phyloP scores from a whole-genome alignment of 2,888 invertebrate species.

The Melanotus villosus region DNA sequence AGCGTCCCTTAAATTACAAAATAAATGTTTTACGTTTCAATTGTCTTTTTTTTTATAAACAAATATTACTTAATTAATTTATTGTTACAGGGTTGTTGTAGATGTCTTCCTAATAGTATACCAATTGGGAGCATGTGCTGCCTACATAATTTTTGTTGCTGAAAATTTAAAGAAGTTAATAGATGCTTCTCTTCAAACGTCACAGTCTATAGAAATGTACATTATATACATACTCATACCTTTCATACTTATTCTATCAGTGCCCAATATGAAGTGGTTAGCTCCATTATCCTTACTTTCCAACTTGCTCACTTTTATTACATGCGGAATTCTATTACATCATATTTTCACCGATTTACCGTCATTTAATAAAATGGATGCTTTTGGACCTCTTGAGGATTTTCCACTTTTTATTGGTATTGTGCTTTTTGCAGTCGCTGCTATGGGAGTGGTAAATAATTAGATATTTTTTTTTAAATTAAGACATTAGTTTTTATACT shows the following conservation, averaged over 20 bases:
- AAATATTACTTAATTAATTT: neutral
- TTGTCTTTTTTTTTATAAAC: too few relatives aligned
- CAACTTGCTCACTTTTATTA: conserved; percentile 85
- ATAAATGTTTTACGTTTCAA: too few relatives aligned
- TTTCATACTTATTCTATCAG: conserved; percentile 85
- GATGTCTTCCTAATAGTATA: conserved; percentile 86
- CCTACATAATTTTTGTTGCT: conserved; percentile 84
- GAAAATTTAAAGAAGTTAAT: neutral
- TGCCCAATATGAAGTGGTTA: conserved; percentile 86
- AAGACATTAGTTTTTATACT: too few relatives aligned
- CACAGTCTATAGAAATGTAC: neutral
- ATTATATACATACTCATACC: conserved; percentile 68
- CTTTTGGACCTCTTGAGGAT: conserved; percentile 61
- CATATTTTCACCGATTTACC: conserved; percentile 84
- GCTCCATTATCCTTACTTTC: conserved; percentile 93
- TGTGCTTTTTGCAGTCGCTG: conserved; percentile 95
- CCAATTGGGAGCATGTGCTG: conserved; percentile 96
- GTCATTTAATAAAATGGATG: conserved; percentile 75
- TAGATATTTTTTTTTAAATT: too few relatives aligned
- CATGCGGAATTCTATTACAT: conserved; percentile 88
- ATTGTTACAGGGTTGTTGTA: neutral
- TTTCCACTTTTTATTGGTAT: conserved; percentile 97
- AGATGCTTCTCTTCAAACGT: neutral
- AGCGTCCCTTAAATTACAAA: too few relatives aligned
- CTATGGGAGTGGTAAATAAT: conserved; percentile 87